Base-by-base conservation (phyloP, 2,888 invertebrate species). In the Amorpha juglandis region DNA sequence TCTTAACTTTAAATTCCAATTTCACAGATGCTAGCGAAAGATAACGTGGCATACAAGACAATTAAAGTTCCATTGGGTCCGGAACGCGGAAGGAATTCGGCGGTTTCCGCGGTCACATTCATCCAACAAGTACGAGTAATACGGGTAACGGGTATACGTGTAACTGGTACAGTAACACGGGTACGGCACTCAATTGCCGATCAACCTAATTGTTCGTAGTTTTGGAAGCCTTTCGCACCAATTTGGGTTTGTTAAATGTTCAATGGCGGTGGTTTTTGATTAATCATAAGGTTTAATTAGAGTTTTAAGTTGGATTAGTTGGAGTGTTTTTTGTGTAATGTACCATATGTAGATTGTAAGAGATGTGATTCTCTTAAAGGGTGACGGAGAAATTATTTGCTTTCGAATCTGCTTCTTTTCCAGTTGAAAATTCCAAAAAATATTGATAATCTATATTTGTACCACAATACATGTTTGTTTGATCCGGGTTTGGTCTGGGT, bases 211-310 rank as follows among this genome's bases (percentile, higher is more conserved):
- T 81, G 81, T 83, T 83, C 76, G 77, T 78, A 75, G 75, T 77
- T 75, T 77, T 74, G 79, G 76, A 77, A 78, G 80, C 82, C 81
- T 83, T 80, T 81, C 76, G 74, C 80, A 83, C 82, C 77, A 86
- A 84, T 85, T 85, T 83, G 77, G 79, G 76, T 78, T 78, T 76
- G 83, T 84, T 86, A 83, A 82, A 81, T 80, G 84, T 78, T 58
- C 42, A 42, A 58, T 79, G 81, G 80, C 78, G 83, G 80, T 80
- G 82, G 77, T 79, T 78, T 80, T 79, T 86, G 86, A 89, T 89
- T 88, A 88, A 89, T 88, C 84, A 81, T 78, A 69, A 71, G 78
- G 84, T 79, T 79, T 86, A 87, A 88, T 87, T 83, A 82, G 75
- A 78, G 77, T 82, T 76, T 78, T 16, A 38, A 68, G 67, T 76